Conservation (phyloP, 2,888 invertebrate species). For the Archips xylosteana region DNA sequence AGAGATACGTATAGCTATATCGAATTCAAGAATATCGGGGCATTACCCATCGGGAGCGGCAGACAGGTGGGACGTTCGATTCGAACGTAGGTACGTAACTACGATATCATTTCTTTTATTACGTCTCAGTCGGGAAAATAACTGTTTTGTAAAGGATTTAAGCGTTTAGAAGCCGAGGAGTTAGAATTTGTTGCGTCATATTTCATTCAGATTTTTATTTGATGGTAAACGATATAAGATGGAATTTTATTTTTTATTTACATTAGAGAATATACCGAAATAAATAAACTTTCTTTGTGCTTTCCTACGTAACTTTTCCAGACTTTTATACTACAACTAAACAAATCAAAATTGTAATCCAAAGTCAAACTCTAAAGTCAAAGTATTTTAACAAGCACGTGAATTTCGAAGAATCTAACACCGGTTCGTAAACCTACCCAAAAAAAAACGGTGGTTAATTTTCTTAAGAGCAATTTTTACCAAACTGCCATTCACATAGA, state of each 20-base stretch:
- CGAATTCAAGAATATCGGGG: constrained; percentile 73
- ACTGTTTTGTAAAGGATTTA: constrained; percentile 37
- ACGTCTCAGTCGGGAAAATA: constrained; percentile 34
- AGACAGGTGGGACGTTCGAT: constrained; percentile 54
- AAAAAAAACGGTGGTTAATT: background rate
- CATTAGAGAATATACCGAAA: background rate
- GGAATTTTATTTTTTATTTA: constrained; percentile 5
- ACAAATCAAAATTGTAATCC: background rate
- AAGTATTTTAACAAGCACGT: background rate
- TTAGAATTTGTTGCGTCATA: constrained; percentile 11
- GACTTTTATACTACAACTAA: background rate
- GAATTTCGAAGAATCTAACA: background rate
- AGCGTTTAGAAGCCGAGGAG: constrained; percentile 18
- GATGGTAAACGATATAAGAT: constrained; percentile 1
- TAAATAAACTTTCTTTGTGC: background rate
- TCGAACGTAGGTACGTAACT: constrained; percentile 37
- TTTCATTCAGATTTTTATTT: constrained; percentile 21
- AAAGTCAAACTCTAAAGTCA: background rate
- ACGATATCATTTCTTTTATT: constrained; percentile 42
- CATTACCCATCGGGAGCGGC: constrained; percentile 62
- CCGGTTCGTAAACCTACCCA: too few relatives aligned
- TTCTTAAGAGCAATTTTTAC: background rate
- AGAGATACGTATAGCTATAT: constrained; percentile 80
- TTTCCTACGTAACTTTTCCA: too few relatives aligned
- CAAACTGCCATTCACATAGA: background rate